These are phyloP conservation scores for Hypomesus transpacificus DNA, from an alignment of 2,113 vertebrate genomes.

Conservation along the genomic window DNA sequence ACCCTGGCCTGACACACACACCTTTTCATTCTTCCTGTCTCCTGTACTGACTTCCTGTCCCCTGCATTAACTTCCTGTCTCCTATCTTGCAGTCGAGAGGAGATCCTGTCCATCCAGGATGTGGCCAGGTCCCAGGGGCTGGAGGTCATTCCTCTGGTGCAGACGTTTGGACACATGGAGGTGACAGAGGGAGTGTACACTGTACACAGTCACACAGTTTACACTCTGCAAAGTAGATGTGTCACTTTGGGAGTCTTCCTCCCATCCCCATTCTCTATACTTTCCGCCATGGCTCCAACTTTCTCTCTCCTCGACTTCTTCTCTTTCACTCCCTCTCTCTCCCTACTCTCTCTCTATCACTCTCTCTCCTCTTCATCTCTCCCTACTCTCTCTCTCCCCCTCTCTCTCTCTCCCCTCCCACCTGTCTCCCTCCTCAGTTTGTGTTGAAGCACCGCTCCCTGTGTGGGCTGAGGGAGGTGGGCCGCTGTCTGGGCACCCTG, in stretches of 20 bases:
- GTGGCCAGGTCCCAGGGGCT: slow-evolving; percentile 72
- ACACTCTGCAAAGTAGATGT: not conserved
- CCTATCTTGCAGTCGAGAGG: slow-evolving; percentile 69
- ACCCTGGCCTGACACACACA: not conserved
- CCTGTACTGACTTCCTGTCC: no score
- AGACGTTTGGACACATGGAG: slow-evolving; percentile 97
- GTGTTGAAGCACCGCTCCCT: slow-evolving; percentile 85
- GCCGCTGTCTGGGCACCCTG: slow-evolving; percentile 81
- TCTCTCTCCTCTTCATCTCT: not conserved
- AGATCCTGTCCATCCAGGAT: slow-evolving; percentile 76
- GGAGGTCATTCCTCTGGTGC: slow-evolving; percentile 88
- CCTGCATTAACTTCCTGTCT: not conserved
- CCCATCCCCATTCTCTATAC: not conserved
- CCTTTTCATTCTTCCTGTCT: no score
- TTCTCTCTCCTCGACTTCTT: not conserved
- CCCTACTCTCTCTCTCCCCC: not conserved
- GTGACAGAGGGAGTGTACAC: slow-evolving; percentile 62
- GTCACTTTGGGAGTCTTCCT: not conserved
- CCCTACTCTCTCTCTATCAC: not conserved
- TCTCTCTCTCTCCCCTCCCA: not conserved
- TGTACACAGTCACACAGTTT: not conserved
- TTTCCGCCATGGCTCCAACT: not conserved
- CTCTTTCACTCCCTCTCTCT: not conserved
- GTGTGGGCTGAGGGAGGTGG: slow-evolving; percentile 80
- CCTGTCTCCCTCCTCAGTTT: slow-evolving; percentile 73